Conservation (phyloP, 1,140 invertebrate genomes). For the Caligus rogercresseyi region DNA sequence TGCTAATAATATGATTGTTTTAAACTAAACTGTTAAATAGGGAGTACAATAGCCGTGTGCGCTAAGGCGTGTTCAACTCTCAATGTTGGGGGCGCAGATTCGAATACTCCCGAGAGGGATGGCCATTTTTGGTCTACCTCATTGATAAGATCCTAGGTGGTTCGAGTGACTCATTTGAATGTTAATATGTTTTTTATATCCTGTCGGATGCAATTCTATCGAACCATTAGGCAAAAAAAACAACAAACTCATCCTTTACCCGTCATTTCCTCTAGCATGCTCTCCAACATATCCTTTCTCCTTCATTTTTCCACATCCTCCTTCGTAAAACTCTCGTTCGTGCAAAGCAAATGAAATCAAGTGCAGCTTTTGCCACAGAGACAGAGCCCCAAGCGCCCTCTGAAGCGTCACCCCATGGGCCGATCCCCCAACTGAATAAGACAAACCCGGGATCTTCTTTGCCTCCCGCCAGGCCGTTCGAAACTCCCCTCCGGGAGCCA, state of each 20-base stretch:
- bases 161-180: no score
- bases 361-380: slow-evolving; percentile 70
- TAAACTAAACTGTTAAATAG: no score
- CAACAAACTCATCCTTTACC: no score
- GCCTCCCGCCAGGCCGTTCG: slow-evolving; percentile 55
- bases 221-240: no score
- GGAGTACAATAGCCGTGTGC: no score
- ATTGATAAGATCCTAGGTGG: no score
- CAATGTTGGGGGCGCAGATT: no score
- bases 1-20: no score
- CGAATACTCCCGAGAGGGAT: no score
- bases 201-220: not conserved
- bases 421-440: slow-evolving; percentile 70
- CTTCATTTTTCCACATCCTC: slow-evolving; percentile 89
- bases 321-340: slow-evolving; percentile 59
- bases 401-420: slow-evolving; percentile 75
- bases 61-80: no score
- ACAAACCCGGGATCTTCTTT: slow-evolving; percentile 56
- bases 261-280: slow-evolving; percentile 73
- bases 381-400: slow-evolving; percentile 56
- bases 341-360: slow-evolving; percentile 62
- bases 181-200: no score
- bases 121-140: no score
- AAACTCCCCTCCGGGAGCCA: slow-evolving; percentile 96
- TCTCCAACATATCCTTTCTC: slow-evolving; percentile 68